phyloP scores from a whole-genome alignment of 2,113 vertebrate species.

The Archilochus colubris region DNA sequence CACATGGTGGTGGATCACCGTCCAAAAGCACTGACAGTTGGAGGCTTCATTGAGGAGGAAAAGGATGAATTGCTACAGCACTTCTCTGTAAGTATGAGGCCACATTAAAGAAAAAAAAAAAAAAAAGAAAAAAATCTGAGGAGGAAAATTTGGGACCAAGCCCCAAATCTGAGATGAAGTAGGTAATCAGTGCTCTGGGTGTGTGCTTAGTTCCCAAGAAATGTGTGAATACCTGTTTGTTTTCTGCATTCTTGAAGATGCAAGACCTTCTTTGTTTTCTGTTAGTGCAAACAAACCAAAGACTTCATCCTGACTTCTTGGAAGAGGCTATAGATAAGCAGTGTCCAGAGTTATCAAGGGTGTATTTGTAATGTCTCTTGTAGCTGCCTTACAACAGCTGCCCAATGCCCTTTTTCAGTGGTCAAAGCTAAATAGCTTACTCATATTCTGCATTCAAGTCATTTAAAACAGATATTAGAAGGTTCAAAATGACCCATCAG shows the following conservation, averaged over 20 bases:
- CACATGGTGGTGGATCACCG: constrained; percentile 99
- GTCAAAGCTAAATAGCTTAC: neutral
- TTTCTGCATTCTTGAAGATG: neutral
- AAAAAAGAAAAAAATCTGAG: neutral
- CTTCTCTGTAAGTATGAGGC: constrained; percentile 87
- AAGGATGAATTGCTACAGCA: constrained; percentile 95
- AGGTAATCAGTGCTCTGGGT: neutral
- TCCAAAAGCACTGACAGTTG: constrained; percentile 87
- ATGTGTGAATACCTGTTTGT: neutral
- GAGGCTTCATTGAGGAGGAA: constrained; percentile 90
- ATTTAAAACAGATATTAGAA: neutral
- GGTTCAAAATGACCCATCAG: neutral
- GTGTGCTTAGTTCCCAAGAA: neutral
- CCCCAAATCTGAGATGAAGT: neutral
- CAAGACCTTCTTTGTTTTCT: neutral
- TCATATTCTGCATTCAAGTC: neutral
- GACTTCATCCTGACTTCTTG: neutral
- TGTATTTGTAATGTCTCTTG: neutral
- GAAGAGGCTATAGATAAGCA: neutral
- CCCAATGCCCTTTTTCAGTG: neutral
- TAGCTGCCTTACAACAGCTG: neutral
- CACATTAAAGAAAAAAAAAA: neutral
- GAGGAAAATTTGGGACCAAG: neutral
- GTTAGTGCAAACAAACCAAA: neutral
- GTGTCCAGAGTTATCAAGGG: neutral